A percentile compares a stretch with the other conserved stretches of the same genome.
phyloP scores from a whole-genome alignment of 2,888 invertebrate species.

The Drosophila heteroneura region DNA sequence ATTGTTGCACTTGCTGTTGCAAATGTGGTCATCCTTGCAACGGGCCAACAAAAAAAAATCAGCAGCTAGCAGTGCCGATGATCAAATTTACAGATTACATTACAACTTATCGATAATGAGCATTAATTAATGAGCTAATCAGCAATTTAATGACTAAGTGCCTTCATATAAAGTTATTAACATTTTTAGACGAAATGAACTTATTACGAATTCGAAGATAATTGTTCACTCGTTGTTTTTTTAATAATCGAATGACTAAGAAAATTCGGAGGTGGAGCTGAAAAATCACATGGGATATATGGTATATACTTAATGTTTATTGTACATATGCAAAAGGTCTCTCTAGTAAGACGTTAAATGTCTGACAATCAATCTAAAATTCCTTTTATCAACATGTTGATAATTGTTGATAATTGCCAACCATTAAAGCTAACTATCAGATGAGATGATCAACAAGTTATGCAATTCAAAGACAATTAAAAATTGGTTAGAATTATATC shows the following conservation, averaged over 20 bases:
- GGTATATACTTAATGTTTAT: not conserved
- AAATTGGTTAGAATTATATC: constrained; percentile 21
- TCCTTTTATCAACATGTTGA: constrained; percentile 15
- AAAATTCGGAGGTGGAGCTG: not conserved
- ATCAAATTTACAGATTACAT: constrained; percentile 54
- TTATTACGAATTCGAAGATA: constrained; percentile 6
- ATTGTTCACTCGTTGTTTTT: constrained; percentile 12
- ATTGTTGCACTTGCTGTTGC: constrained; percentile 32
- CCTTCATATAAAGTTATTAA: constrained; percentile 50
- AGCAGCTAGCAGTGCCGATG: constrained; percentile 32
- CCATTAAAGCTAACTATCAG: constrained; percentile 38
- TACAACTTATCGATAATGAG: constrained; percentile 41
- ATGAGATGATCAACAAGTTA: constrained; percentile 29
- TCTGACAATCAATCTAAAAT: constrained; percentile 12
- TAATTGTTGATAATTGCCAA: constrained; percentile 34
- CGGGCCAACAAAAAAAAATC: constrained; percentile 37
- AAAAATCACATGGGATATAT: constrained; percentile 1
- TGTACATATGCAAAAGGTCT: constrained; percentile 24
- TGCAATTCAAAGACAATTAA: constrained; percentile 34
- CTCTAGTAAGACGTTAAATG: constrained; percentile 3
- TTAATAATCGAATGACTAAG: constrained; percentile 28
- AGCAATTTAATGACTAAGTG: constrained; percentile 15
- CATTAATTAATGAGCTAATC: constrained; percentile 63
- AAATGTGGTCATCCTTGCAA: constrained; percentile 80
- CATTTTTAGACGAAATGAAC: constrained; percentile 24